Base-by-base conservation (phyloP, 2,888 invertebrate genomes). In the Eupithecia pulchellata region DNA sequence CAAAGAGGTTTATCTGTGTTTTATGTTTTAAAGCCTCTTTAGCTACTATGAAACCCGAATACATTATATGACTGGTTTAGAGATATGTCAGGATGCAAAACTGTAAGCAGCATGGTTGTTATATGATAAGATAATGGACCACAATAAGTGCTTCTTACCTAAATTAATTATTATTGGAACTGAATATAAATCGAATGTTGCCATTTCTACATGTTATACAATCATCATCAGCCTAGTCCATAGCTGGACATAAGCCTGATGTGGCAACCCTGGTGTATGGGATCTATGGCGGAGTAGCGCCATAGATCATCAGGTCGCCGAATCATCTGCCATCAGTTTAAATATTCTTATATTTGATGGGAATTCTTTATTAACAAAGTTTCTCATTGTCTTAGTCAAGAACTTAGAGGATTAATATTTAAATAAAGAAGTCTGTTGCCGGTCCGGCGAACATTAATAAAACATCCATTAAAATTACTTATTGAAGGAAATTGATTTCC, bases 1-100 rank as follows among this genome's bases (percentile, higher is more conserved):
- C 74, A 77, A 74, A 77, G 73, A 75, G 72, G 72, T 68, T 75
- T 73, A 73, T 72, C 68, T 57, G 69, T 71, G 69, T 47, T 71
- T 58, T 76, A 66, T 71, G 67, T 66, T 73, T 42, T 61, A 62
- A 71, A 72, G 70, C 72, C 69, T 71, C 69, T 66, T 72, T 36
- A 36, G 61, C 25, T 61, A 14, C 20, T 34, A 20, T 61, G 61
- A 36, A 61, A 61, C 61, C 61, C 20, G 34, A 61, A 61, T 61
- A 61, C 20, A 61, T 34, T 61, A 61, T 5, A 52, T 52, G 25
- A 25, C 61, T 61, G 61, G 30, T 32, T 60, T 32, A n/a, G 4
- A 30, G 30, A 8, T 13, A 57, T 29, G 9, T 9, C 20, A n/a
- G n/a, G 32, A 32, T 30, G 58, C n/a, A 27, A 25, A 52, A 13